Base-by-base conservation (phyloP, 1,140 invertebrate genomes). In the Physella acuta region DNA sequence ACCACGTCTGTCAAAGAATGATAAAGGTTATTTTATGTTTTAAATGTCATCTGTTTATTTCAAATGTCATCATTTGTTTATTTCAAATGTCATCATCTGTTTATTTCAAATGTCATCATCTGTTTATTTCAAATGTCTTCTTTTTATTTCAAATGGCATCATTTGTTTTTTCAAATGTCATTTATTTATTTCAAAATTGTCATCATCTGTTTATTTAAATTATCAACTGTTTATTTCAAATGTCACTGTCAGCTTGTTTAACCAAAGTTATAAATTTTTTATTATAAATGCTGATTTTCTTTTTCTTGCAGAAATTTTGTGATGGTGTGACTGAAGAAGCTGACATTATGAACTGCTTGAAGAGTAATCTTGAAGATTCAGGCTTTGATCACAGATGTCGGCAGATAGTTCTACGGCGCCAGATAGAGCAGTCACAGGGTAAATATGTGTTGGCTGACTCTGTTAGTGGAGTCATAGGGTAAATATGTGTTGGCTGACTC, bases 371-470 rank as follows among this genome's bases (percentile, higher is more conserved):
- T 81, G 90, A 95, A 79, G 89, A 94, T 74, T 84, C 87, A 26
- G 89, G 88, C 30, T 98, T 96, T 86, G 92, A 95, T 81, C 88
- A 90, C 64, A 91, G 91, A 63, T 99, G 97, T 82, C 90, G 92
- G 78, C 86, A 90, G 61, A 88, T 98, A 17, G 91, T 99, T 2
- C 87, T 94, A 11, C 91, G 92, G 82, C 88, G 97, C 80, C 92
- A 97, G 90, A 91, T 94, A 66, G 93, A 95, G 83, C 93, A 96
- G 85, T 94, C 93, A 82, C 76, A 71, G 70, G 80, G 80, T 83
- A 70, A 66, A 36, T n/a, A n/a, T n/a, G n/a, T n/a, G n/a, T n/a
- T n/a, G n/a, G n/a, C n/a, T n/a, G n/a, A n/a, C n/a, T n/a, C n/a
- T n/a, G n/a, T n/a, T n/a, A n/a, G n/a, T n/a, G n/a, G n/a, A n/a